phyloP scores from a whole-genome alignment of 2,888 invertebrate genomes.

The Trachelus troglodyta region DNA sequence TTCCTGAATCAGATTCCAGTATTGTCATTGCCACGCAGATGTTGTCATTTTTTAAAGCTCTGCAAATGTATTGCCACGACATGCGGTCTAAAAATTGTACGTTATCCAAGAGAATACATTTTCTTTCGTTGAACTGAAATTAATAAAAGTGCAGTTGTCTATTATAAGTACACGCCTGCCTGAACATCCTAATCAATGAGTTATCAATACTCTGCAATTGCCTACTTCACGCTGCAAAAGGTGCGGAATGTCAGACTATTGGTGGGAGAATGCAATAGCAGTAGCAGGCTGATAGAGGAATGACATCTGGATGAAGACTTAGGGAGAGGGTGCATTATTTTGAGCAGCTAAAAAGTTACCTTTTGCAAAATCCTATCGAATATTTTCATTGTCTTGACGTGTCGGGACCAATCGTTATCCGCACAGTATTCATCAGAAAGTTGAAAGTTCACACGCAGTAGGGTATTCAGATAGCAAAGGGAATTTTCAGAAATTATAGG shows the following conservation, averaged over 20 bases:
- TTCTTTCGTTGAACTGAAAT: conserved; percentile 16
- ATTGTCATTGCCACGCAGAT: conserved; percentile 56
- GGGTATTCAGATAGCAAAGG: conserved; percentile 70
- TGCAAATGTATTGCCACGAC: conserved; percentile 46
- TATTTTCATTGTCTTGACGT: conserved; percentile 63
- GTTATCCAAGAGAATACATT: conserved; percentile 68
- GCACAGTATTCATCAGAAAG: conserved; percentile 65
- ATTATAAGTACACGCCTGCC: no score
- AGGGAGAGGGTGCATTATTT: background rate
- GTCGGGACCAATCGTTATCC: conserved; percentile 62
- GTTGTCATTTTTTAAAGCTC: conserved; percentile 29
- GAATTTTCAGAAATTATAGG: conserved; percentile 58
- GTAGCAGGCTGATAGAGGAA: no score
- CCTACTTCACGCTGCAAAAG: no score
- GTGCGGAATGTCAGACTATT: background rate
- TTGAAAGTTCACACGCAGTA: conserved; percentile 70
- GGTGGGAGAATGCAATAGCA: no score
- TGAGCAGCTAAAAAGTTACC: conserved; percentile 45
- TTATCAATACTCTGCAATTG: no score
- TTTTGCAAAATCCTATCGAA: conserved; percentile 64
- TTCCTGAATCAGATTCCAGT: background rate
- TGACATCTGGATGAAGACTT: background rate
- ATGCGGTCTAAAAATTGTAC: conserved; percentile 68
- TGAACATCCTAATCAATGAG: background rate
- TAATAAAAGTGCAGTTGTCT: background rate